Evolutionary conservation across 1,140 invertebrate species (phyloP).

Genomic region (Pseudoatta argentina): DNA sequence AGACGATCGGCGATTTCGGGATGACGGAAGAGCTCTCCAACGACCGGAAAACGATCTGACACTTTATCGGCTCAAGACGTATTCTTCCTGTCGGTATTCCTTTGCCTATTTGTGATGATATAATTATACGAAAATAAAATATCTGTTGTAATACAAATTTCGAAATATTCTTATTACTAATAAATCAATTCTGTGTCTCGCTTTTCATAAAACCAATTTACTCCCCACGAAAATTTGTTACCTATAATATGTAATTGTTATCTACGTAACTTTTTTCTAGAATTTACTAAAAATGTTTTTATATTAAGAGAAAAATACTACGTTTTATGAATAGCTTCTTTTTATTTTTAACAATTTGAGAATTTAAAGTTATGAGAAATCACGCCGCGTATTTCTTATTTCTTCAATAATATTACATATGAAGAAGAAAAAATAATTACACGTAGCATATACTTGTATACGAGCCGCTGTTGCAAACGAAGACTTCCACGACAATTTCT

Average conservation of each 20-base stretch:
- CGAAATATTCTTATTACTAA: too few species aligned
- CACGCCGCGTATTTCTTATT: background rate
- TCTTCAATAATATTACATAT: background rate
- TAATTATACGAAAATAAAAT: conserved; percentile 1
- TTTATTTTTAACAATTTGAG: background rate
- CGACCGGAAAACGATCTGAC: conserved; percentile 77
- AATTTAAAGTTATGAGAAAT: background rate
- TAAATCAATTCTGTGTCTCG: background rate
- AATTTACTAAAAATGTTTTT: background rate
- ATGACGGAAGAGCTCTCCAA: conserved; percentile 73
- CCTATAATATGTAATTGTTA: background rate
- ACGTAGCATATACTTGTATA: background rate
- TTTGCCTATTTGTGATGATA: background rate
- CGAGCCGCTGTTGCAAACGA: background rate
- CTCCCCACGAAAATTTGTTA: background rate
- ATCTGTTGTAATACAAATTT: background rate
- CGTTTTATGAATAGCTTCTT: background rate
- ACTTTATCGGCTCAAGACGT: conserved; percentile 70
- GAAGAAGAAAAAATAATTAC: conserved; percentile 16
- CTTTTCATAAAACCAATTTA: background rate
- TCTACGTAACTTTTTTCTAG: background rate
- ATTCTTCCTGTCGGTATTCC: conserved; percentile 20
- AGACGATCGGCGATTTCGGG: conserved; percentile 73
- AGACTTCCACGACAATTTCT: background rate
- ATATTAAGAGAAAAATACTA: background rate